Evolutionary conservation across 2,113 vertebrate species (phyloP), one percentile per base, ranked within the genome.

Genomic region (Taxidea taxus): DNA sequence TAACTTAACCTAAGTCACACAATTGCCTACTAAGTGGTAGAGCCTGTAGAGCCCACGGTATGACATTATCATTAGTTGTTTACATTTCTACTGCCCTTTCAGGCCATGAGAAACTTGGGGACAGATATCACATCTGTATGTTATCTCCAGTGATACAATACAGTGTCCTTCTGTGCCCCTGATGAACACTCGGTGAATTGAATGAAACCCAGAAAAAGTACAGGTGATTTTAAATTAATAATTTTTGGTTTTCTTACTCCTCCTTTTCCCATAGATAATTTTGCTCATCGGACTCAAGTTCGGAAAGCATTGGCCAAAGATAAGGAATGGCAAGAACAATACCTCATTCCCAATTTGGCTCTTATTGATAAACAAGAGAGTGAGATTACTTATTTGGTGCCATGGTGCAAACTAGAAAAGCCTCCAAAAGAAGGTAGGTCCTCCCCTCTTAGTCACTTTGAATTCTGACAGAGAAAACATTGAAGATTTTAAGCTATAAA

Each of bases 361-460:
- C 98, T 99, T 98, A 80, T 99, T 23, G 98, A 96, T 6, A 99
- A 98, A 51, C 99, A 99, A 97, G 98, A 99, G 88, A 99, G 98
- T 96, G 99, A 99, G 96, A 98, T 99, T 93, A 97, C 98, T n/a
- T 99, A 99, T 90, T 95, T 99, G 95, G 99, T 99, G 42, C 99
- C 99, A 0, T 99, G 99, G 99, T 99, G 99, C 97, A 98, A 98
- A n/a, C 96, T 99, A 56, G 97, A 98, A 95, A 98, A 77, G 20
- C 99, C 99, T 39, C 98, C 98, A 51, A 99, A 99, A 94, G 99
- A 99, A 84, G 99, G 99, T 97, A 98, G 98, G 99, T n/a, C 86
- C 1, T 97, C n/a, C 95, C 6, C 91, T 77, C n/a, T 51, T 64
- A 62, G 6, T 62, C 15, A 49, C 8, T 90, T 68, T 74, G 39